Evolutionary conservation across 2,888 invertebrate species (phyloP).

Genomic region (Minunthozetes semirufus): DNA sequence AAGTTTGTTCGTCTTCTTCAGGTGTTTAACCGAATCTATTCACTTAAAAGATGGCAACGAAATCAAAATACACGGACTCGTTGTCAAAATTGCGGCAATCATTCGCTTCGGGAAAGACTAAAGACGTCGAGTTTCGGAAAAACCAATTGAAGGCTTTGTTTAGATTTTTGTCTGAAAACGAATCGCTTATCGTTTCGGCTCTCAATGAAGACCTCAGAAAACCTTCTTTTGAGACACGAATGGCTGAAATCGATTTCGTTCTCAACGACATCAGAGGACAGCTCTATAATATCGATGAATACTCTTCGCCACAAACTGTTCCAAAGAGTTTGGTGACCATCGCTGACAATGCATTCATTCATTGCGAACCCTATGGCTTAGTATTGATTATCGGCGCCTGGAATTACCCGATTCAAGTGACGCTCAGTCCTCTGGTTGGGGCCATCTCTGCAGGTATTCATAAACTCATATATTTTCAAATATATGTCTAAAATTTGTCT

Average conservation of each 20-base stretch:
- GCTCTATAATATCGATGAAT: constrained; percentile 65
- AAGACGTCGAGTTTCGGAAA: constrained; percentile 67
- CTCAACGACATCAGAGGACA: constrained; percentile 67
- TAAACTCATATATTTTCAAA: constrained; percentile 15
- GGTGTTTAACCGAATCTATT: neutral
- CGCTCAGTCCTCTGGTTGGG: constrained; percentile 54
- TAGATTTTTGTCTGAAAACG: constrained; percentile 72
- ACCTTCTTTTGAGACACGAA: constrained; percentile 57
- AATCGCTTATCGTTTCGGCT: constrained; percentile 63
- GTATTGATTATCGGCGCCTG: constrained; percentile 60
- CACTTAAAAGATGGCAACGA: neutral
- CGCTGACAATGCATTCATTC: constrained; percentile 50
- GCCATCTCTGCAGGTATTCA: constrained; percentile 68
- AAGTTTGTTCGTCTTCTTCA: too few relatives aligned
- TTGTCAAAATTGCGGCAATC: constrained; percentile 54
- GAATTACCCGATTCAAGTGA: constrained; percentile 54
- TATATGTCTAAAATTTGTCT: neutral
- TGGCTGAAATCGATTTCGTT: constrained; percentile 69
- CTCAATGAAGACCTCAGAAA: constrained; percentile 70
- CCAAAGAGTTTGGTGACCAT: constrained; percentile 47
- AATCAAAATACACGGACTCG: neutral
- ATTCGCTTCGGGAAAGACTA: constrained; percentile 73
- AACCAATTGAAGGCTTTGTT: constrained; percentile 68
- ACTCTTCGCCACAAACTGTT: constrained; percentile 61
- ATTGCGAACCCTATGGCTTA: constrained; percentile 77